Evolutionary conservation across 2,888 invertebrate genomes (phyloP).

Genomic region (Sclerodermus sp.): DNA sequence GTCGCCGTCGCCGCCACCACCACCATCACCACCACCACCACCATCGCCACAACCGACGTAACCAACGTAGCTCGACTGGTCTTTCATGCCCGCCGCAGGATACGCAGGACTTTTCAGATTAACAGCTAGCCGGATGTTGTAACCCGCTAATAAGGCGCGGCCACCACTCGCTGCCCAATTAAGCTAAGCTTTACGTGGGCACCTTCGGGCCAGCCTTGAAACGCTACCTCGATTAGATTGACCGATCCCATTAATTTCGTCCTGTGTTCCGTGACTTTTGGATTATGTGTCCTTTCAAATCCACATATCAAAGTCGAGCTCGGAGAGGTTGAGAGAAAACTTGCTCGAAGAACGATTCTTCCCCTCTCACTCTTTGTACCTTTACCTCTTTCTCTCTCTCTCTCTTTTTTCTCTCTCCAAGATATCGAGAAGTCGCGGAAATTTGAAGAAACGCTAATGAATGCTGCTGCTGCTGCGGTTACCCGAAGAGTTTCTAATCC

Average conservation of each 20-base stretch:
- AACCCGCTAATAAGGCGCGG: constrained; percentile 56
- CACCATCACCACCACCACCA: constrained; percentile 19
- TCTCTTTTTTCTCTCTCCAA: too few relatives aligned
- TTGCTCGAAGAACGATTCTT: too few relatives aligned
- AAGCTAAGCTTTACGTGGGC: constrained; percentile 47
- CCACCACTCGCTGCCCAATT: constrained; percentile 52
- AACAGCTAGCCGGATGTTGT: constrained; percentile 52
- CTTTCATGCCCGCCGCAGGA: constrained; percentile 48
- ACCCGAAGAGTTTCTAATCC: constrained; percentile 22
- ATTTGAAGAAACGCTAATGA: too few relatives aligned
- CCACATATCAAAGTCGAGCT: too few relatives aligned
- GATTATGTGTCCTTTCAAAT: too few relatives aligned
- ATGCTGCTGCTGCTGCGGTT: not conserved
- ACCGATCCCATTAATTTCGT: constrained; percentile 47
- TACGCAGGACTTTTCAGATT: constrained; percentile 54
- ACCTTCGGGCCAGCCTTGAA: constrained; percentile 45
- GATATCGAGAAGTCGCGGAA: too few relatives aligned
- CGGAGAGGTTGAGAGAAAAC: too few relatives aligned
- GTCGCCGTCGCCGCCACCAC: too few relatives aligned
- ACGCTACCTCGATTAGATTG: constrained; percentile 48
- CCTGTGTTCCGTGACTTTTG: constrained; percentile 18
- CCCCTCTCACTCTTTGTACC: too few relatives aligned
- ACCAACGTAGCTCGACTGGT: constrained; percentile 31
- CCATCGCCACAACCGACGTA: constrained; percentile 16
- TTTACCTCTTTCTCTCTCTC: too few relatives aligned